A percentile compares a stretch with the other conserved stretches of the same genome.
Conservation (phyloP, 2,113 vertebrate species). For the Sterna hirundo region DNA sequence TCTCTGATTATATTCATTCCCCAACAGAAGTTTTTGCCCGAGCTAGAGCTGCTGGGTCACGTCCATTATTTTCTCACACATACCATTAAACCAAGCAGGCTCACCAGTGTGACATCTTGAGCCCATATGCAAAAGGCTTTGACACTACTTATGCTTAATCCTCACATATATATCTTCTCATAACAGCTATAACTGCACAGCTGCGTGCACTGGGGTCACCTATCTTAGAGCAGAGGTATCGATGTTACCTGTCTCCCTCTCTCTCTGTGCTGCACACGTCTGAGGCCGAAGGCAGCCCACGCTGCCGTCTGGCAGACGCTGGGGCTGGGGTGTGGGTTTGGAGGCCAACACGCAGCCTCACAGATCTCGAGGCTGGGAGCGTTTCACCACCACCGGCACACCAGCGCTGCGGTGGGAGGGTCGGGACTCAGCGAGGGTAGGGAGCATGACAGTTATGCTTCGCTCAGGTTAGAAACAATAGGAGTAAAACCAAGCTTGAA, state of each 20-base stretch:
- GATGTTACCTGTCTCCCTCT: neutral
- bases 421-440: neutral
- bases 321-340: neutral
- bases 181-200: neutral
- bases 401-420: neutral
- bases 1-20: constrained; percentile 3
- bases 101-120: neutral
- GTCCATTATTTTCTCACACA: constrained; percentile 6
- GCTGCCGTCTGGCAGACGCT: neutral
- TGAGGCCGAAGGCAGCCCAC: neutral
- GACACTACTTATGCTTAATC: neutral
- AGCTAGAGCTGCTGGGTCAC: neutral
- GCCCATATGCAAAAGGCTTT: neutral
- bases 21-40: neutral
- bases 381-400: neutral
- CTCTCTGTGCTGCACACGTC: neutral
- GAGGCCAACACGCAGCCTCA: neutral
- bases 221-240: neutral
- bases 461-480: constrained; percentile 25
- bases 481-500: neutral
- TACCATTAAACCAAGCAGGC: neutral
- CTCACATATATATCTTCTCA: neutral
- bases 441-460: neutral
- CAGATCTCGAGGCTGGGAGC: neutral
- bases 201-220: neutral